Conservation (phyloP, 2,797 vertebrate species). For the Oryzias sinensis region DNA sequence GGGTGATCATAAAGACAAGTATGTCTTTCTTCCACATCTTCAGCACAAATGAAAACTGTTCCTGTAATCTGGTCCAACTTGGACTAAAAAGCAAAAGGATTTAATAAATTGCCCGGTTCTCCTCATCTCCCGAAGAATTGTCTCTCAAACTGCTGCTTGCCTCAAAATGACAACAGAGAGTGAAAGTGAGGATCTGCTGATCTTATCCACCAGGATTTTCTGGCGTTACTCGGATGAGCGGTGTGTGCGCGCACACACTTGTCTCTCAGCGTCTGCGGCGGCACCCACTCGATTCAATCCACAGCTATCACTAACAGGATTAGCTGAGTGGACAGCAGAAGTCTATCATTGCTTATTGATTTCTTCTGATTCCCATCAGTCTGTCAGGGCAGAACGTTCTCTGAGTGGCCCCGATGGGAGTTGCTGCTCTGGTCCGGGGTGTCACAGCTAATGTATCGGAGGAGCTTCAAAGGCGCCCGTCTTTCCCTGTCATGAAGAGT, state of each 20-base stretch:
- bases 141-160: constrained; percentile 68
- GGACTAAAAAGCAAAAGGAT: constrained; percentile 57
- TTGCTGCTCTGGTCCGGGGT: constrained; percentile 40
- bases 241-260: constrained; percentile 14
- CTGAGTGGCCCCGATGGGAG: constrained; percentile 63
- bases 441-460: constrained; percentile 52
- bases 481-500: constrained; percentile 72
- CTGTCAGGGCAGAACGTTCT: constrained; percentile 71
- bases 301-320: constrained; percentile 76
- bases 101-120: constrained; percentile 49
- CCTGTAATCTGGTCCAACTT: constrained; percentile 59
- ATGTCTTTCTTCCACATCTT: constrained; percentile 61
- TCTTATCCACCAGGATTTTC: constrained; percentile 68
- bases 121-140: constrained; percentile 47
- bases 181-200: constrained; percentile 61
- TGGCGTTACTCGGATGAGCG: constrained; percentile 51
- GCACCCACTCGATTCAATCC: constrained; percentile 77
- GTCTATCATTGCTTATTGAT: constrained; percentile 83
- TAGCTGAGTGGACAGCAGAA: constrained; percentile 78
- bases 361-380: constrained; percentile 75
- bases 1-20: constrained; percentile 69
- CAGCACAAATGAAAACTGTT: constrained; percentile 52
- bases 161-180: constrained; percentile 60
- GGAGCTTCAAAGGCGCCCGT: constrained; percentile 59
- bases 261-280: constrained; percentile 43